Evolutionary conservation across 2,797 vertebrate genomes (phyloP), one percentile per base, ranked within the genome.

Genomic region (Micropoecilia bifurca): DNA sequence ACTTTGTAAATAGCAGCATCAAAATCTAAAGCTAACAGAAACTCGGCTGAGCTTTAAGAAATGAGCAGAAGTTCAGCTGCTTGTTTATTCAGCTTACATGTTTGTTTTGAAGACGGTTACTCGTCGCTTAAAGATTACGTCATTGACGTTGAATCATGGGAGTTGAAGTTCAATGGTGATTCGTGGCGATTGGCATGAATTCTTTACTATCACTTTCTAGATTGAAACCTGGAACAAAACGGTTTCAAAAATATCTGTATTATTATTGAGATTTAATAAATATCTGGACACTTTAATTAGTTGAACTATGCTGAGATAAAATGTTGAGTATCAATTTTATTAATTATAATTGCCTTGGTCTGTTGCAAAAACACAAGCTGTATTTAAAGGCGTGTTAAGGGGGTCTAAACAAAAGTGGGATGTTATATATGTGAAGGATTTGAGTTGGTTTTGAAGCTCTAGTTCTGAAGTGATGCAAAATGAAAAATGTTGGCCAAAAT

Each of bases 91-190:
- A 46, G 4, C 28, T 22, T 75, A 76, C 74, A 61, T 41, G 30
- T 61, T 81, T 75, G 41, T 75, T 89, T 84, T 81, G 30, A 39
- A 10, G 53, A 63, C 83, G 50, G 76, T 80, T 89, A 18, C 63
- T 39, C 48, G 93, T 91, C 92, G 90, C 90, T 1, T 0, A n/a
- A 46, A 46, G 3, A 2, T 57, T 73, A 88, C 92, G 91, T 85
- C 33, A 18, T 0, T 6, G 0, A 47, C 68, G 2, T 13, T 85
- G 91, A 78, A 85, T 85, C 73, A 0, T 88, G 91, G 93, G 89
- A 91, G 57, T 57, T 87, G 89, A 68, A 80, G 87, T 93, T 82
- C 10, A 0, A 18, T 2, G 5, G 22, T 30, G 16, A 22, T 74
- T 53, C 2, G 13, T 39, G 47, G 28, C 8, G 16, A 28, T 73